Conservation (phyloP, 2,888 invertebrate species). For the Platycheirus albimanus region DNA sequence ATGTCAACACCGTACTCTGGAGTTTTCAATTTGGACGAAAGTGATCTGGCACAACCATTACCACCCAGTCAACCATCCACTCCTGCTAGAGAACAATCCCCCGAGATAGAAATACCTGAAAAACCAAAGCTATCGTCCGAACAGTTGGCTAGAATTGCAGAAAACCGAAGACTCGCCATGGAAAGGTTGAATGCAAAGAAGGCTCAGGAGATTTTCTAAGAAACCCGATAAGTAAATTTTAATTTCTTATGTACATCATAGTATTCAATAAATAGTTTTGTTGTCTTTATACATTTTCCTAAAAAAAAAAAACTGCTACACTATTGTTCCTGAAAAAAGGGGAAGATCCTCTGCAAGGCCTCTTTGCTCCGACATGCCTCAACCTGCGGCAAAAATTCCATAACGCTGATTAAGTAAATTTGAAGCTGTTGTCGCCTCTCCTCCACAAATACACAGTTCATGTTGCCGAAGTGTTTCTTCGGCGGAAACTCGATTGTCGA, state of each 20-base stretch:
- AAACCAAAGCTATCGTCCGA: slow-evolving; percentile 84
- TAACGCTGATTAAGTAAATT: slow-evolving; percentile 92
- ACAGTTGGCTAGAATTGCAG: slow-evolving; percentile 87
- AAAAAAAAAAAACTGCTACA: too few species aligned
- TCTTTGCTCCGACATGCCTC: slow-evolving; percentile 89
- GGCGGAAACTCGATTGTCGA: slow-evolving; percentile 95
- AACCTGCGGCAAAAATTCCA: slow-evolving; percentile 91
- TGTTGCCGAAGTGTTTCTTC: slow-evolving; percentile 96
- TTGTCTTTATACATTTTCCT: too few species aligned
- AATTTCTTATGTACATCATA: too few species aligned
- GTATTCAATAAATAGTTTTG: too few species aligned
- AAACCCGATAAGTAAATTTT: slow-evolving; percentile 10
- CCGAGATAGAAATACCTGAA: slow-evolving; percentile 63
- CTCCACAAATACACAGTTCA: slow-evolving; percentile 94
- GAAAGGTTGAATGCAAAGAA: slow-evolving; percentile 85
- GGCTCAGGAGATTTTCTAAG: slow-evolving; percentile 45
- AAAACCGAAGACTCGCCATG: slow-evolving; percentile 87
- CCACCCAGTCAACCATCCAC: slow-evolving; percentile 78
- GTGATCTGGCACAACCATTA: slow-evolving; percentile 79
- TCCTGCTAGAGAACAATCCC: slow-evolving; percentile 53
- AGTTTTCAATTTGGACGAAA: slow-evolving; percentile 72
- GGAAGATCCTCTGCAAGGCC: slow-evolving; percentile 90
- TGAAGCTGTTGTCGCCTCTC: slow-evolving; percentile 92
- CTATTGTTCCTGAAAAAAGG: slow-evolving; percentile 90
- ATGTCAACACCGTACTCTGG: slow-evolving; percentile 79